Evolutionary conservation across 30 jellyfish, hydroid and myxozoan species (phyloP), one percentile per base, ranked within the genome.

Genomic region (Chironex yamaguchii): DNA sequence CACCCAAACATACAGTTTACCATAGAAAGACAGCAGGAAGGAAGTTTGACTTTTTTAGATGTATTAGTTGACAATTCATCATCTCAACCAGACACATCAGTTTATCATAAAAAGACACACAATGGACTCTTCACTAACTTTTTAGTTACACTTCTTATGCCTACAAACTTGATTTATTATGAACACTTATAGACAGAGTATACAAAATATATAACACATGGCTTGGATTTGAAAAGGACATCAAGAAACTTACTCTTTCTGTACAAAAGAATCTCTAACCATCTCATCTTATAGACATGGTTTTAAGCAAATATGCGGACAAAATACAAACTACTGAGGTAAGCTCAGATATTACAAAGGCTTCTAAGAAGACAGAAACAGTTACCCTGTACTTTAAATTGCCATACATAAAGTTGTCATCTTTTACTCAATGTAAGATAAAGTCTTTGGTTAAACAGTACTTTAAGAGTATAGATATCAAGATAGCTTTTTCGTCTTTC

Each of bases 71-170:
- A 64, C 30, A 64, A 22, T 28, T 24, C 26, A 3, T 32, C 78
- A 1, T n/a, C n/a, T 17, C 14, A 26, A 17, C 78, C 30, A 2
- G 14, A 24, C 26, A 64, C 78, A 21, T 64, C 78, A 20, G 2
- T 64, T 3, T 2, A 64, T 28, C 78, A 50, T 21, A 64, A 64
- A 28, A 22, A 3, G 1, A 64, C 78, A 2, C 30, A 17, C 30
- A 64, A 2, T 2, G 63, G 78, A 1, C 30, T 64, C 11, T 32
- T 64, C 34, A 64, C 78, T 64, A 64, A 64, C 63, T 64, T 20
- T 64, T 21, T 58, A 17, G 78, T 32, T 64, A 24, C 78, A 64
- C 78, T 64, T 64, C 65, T 21, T 64, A 1, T 28, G 26, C 78
- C 30, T 64, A 64, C 30, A 64, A 64, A 32, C 14, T 64, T 23